Evolutionary conservation across 2,797 vertebrate species (phyloP).

Genomic region (Paedocypris micromegethes): DNA sequence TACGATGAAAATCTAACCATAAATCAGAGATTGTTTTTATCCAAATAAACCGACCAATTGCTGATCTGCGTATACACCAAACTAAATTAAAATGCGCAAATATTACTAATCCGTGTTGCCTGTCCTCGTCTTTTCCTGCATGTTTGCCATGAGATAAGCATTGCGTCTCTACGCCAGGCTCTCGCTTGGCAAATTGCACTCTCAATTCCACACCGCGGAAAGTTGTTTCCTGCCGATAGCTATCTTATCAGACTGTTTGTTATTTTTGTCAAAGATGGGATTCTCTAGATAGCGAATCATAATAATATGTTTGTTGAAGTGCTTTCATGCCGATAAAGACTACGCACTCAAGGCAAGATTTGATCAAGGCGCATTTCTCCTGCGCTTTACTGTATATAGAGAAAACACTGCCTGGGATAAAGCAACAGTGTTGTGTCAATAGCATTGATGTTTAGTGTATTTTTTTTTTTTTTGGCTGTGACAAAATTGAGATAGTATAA

Average conservation of each 20-base stretch:
- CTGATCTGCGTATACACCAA: too few relatives aligned
- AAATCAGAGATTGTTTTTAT: too few relatives aligned
- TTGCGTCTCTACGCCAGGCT: conserved; percentile 44
- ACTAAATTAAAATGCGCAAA: too few relatives aligned
- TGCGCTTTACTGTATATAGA: neutral
- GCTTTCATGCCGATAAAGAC: conserved; percentile 63
- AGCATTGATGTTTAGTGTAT: conserved; percentile 28
- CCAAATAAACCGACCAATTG: too few relatives aligned
- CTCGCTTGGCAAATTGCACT: conserved; percentile 45
- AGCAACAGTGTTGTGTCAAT: conserved; percentile 34
- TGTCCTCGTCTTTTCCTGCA: conserved; percentile 26
- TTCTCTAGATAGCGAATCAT: conserved; percentile 59
- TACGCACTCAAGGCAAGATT: conserved; percentile 58
- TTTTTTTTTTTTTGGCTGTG: conserved; percentile 13
- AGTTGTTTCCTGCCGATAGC: conserved; percentile 59
- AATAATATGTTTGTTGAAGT: conserved; percentile 68
- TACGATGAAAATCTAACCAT: too few relatives aligned
- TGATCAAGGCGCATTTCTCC: conserved; percentile 26
- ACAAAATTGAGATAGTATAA: conserved; percentile 33
- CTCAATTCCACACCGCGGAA: conserved; percentile 52
- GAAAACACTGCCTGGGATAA: conserved; percentile 33
- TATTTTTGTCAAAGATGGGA: conserved; percentile 63
- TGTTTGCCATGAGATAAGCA: conserved; percentile 62
- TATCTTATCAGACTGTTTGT: conserved; percentile 71
- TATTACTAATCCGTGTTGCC: neutral